These are phyloP conservation scores for Helogale parvula DNA, from an alignment of 2,113 vertebrate genomes.

Conservation along the genomic window DNA sequence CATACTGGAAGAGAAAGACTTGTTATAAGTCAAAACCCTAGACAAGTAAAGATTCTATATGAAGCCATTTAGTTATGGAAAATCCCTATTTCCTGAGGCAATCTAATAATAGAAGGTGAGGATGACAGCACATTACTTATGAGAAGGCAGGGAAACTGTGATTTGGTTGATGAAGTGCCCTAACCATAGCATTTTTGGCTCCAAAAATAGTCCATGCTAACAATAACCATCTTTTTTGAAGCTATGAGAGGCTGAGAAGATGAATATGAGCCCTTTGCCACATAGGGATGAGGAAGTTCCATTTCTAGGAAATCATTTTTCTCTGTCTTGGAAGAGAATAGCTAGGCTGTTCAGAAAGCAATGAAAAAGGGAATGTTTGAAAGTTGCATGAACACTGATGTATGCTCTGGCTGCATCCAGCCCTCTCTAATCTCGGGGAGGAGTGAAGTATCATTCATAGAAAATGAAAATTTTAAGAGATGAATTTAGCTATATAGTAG, in stretches of 20 bases:
- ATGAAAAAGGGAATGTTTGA: slow-evolving; percentile 71
- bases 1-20: slow-evolving; percentile 65
- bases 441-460: slow-evolving; percentile 41
- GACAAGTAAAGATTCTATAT: slow-evolving; percentile 61
- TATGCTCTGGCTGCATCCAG: slow-evolving; percentile 62
- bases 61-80: slow-evolving; percentile 67
- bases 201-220: slow-evolving; percentile 77
- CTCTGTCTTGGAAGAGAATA: slow-evolving; percentile 81
- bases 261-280: slow-evolving; percentile 82
- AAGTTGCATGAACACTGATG: slow-evolving; percentile 79
- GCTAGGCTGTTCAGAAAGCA: slow-evolving; percentile 79
- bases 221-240: slow-evolving; percentile 84
- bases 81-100: slow-evolving; percentile 74
- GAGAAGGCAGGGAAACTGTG: slow-evolving; percentile 69
- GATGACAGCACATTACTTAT: slow-evolving; percentile 82
- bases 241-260: slow-evolving; percentile 83
- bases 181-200: slow-evolving; percentile 75
- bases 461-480: slow-evolving; percentile 72
- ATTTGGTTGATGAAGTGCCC: slow-evolving; percentile 85
- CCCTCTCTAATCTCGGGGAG: slow-evolving; percentile 70
- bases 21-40: slow-evolving; percentile 40
- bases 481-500: slow-evolving; percentile 57
- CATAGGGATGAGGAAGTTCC: slow-evolving; percentile 86
- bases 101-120: slow-evolving; percentile 80
- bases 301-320: slow-evolving; percentile 87